phyloP scores from a whole-genome alignment of 2,113 vertebrate species.

The Mesoclemmys tuberculata region DNA sequence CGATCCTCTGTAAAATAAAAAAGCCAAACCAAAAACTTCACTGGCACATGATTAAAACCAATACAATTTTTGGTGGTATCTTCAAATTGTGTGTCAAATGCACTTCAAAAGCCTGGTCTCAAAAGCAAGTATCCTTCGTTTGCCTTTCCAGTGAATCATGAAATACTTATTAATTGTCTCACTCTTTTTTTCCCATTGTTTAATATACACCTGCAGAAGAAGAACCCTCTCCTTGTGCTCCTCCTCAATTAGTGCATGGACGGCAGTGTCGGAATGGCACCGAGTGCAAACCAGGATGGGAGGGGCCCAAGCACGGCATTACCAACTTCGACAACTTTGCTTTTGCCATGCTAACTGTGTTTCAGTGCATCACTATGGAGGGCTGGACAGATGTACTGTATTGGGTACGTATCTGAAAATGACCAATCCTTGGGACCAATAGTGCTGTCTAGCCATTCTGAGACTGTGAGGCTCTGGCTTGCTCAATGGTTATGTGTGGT shows the following conservation, averaged over 20 bases:
- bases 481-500: neutral
- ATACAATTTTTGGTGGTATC: neutral
- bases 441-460: accelerated
- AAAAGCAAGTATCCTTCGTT: neutral
- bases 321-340: conserved; percentile 99
- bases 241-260: conserved; percentile 85
- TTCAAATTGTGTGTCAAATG: neutral
- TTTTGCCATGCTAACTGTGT: conserved; percentile 98
- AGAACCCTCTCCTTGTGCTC: conserved; percentile 92
- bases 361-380: conserved; percentile 99
- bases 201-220: conserved; percentile 85
- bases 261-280: conserved; percentile 92
- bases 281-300: conserved; percentile 89
- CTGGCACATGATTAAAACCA: neutral
- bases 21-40: neutral
- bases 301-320: conserved; percentile 96
- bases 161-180: neutral
- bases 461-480: neutral
- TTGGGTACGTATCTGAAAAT: conserved; percentile 89
- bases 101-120: neutral
- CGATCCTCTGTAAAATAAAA: neutral
- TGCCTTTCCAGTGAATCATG: accelerated
- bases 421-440: neutral
- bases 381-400: conserved; percentile 98
- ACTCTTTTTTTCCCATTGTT: neutral